Evolutionary conservation across 1,140 invertebrate genomes (phyloP).

Genomic region (Drosophila kohkoa): DNA sequence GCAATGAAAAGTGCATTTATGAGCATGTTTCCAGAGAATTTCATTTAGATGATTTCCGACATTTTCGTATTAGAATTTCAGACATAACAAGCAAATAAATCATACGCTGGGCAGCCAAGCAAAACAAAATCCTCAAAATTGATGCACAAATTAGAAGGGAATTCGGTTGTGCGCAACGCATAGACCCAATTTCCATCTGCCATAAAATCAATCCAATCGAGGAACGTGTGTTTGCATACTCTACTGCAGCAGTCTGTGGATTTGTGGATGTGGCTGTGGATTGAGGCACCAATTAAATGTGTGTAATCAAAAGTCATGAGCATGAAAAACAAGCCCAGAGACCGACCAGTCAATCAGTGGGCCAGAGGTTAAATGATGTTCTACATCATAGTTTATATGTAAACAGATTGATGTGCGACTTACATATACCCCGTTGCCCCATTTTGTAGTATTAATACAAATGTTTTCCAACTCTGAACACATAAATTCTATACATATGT

Average conservation of each 20-base stretch:
- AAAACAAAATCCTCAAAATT: slow-evolving; percentile 20
- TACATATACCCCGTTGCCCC: not conserved
- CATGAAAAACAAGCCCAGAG: slow-evolving; percentile 9
- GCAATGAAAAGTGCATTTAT: slow-evolving; percentile 8
- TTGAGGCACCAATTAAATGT: slow-evolving; percentile 31
- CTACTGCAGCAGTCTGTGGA: too few species aligned
- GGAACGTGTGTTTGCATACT: slow-evolving; percentile 47
- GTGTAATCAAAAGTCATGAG: slow-evolving; percentile 25
- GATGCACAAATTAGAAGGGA: slow-evolving; percentile 44
- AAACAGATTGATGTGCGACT: not conserved
- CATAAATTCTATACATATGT: not conserved
- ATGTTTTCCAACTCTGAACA: not conserved
- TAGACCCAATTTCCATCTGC: slow-evolving; percentile 44
- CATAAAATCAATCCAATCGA: slow-evolving; percentile 29
- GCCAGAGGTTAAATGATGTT: slow-evolving; percentile 31
- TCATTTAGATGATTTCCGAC: slow-evolving; percentile 2
- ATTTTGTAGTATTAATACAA: not conserved
- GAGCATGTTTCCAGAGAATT: slow-evolving; percentile 1
- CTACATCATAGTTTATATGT: slow-evolving; percentile 9
- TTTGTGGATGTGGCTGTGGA: not conserved
- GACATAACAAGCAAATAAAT: slow-evolving; percentile 25
- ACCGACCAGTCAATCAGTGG: slow-evolving; percentile 19
- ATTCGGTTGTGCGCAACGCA: slow-evolving; percentile 50
- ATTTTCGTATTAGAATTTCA: not conserved
- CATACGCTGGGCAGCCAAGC: slow-evolving; percentile 19